Base-by-base conservation (phyloP, 2,888 invertebrate genomes). In the Mongoloraphidia duomilia region DNA sequence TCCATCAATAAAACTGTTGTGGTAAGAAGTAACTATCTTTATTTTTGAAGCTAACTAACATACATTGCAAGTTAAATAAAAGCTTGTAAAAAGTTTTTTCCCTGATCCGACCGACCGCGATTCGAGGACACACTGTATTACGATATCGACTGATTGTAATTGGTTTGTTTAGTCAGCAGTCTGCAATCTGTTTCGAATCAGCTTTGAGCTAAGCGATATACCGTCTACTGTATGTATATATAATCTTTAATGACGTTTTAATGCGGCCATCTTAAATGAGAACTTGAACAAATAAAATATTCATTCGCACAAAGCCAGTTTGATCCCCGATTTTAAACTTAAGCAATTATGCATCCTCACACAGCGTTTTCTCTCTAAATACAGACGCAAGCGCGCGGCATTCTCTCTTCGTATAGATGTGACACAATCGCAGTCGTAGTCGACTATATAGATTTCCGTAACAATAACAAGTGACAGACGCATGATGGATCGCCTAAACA, bases 401-500 rank as follows among this genome's bases (percentile, higher is more conserved):
- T 14, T 11, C 14, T 40, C 6, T 40, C 14, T 40, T 13, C 26
- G 26, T 6, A 26, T 26, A 26, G 26, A 26, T 59, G 59, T 58
- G 59, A 60, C 62, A 60, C 55, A 61, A 63, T 62, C 63, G 63
- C 62, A 61, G 61, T 59, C 57, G 60, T 38, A 26, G 14, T 60
- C 58, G 57, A 58, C 61, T 60, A 59, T 62, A 63, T 63, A 63
- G 63, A 63, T 65, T 65, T 64, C 63, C 61, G 65, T 60, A 65
- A 67, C 66, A 66, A 67, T 66, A 65, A 63, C 64, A 58, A 59
- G 58, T 66, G 67, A 67, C 67, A 66, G 64, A 61, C 57, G 57
- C 58, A 63, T 67, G 67, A 67, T 67, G 67, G 66, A 67, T 67
- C 65, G 61, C 64, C 64, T 61, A 63, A 65, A 65, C 64, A 64